Percentiles rank a stretch among this genome's conserved stretches.
phyloP scores from a whole-genome alignment of 2,797 vertebrate genomes.

The Craterocephalus amniculus region DNA sequence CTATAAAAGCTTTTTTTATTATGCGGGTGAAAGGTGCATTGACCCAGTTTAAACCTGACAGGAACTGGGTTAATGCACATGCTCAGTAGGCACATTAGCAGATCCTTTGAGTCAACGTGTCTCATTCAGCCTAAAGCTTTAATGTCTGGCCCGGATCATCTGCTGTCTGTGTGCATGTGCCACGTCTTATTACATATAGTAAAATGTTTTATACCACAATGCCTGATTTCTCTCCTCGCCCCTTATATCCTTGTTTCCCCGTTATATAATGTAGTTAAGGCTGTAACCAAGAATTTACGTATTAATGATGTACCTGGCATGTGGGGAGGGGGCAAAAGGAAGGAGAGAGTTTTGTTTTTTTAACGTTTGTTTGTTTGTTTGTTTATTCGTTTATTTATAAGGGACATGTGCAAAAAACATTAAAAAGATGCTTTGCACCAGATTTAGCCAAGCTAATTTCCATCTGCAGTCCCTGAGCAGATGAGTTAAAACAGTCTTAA shows the following conservation, averaged over 20 bases:
- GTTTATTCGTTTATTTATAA: no score
- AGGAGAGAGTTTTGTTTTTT: background rate
- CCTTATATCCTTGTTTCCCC: background rate
- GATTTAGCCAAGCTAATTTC: no score
- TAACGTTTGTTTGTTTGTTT: no score
- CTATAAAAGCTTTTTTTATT: slow-evolving; percentile 22
- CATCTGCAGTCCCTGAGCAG: no score
- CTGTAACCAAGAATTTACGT: no score
- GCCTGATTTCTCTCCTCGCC: background rate
- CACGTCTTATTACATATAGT: slow-evolving; percentile 21
- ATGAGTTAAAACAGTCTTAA: no score
- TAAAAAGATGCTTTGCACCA: no score
- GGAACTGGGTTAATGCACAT: slow-evolving; percentile 67
- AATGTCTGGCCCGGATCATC: slow-evolving; percentile 34
- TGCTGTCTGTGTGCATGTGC: slow-evolving; percentile 30
- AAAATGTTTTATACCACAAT: slow-evolving; percentile 5
- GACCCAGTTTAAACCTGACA: slow-evolving; percentile 67
- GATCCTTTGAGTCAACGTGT: slow-evolving; percentile 61
- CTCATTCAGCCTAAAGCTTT: slow-evolving; percentile 54
- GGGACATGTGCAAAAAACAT: no score
- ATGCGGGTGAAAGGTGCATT: slow-evolving; percentile 53
- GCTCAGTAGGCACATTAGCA: slow-evolving; percentile 68
- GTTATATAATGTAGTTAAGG: background rate
- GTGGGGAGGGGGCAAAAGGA: no score
- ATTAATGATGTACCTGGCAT: no score